Evolutionary conservation across 2,113 vertebrate species (phyloP).

Genomic region (Furnarius figulus): DNA sequence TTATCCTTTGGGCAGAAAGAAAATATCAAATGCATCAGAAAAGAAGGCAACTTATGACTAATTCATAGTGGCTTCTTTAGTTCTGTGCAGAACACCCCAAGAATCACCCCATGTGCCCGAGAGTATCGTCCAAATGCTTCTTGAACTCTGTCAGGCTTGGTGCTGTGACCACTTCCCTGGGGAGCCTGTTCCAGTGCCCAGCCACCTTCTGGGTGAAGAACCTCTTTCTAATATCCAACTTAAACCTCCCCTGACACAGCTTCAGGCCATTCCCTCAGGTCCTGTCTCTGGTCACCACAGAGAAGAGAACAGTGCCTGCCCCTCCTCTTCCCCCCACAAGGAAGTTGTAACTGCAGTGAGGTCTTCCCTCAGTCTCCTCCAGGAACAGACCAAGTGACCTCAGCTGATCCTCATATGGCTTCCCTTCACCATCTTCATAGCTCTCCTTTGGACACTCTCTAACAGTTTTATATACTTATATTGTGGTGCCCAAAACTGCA

Average conservation of each 20-base stretch:
- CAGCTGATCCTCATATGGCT: not conserved
- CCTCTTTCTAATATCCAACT: not conserved
- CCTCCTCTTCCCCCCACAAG: not conserved
- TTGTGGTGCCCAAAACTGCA: not conserved
- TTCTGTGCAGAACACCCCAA: not conserved
- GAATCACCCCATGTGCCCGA: not conserved
- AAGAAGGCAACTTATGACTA: constrained; percentile 48
- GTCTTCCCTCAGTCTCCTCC: not conserved
- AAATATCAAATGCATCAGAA: constrained; percentile 45
- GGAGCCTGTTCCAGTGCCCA: not conserved
- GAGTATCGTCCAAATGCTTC: not conserved
- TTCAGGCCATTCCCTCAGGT: not conserved
- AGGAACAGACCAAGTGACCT: not conserved
- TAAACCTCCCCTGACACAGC: not conserved
- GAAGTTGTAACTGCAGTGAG: not conserved
- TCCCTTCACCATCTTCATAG: not conserved
- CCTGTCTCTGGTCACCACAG: not conserved
- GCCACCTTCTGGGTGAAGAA: not conserved
- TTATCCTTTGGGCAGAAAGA: constrained; percentile 26
- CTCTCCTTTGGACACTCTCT: not conserved
- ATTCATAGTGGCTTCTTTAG: constrained; percentile 37
- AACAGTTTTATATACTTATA: not conserved
- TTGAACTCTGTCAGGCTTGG: not conserved
- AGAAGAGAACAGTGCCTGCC: not conserved
- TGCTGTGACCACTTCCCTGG: not conserved